phyloP scores from a whole-genome alignment of 2,797 vertebrate genomes.

The Heliangelus exortis region DNA sequence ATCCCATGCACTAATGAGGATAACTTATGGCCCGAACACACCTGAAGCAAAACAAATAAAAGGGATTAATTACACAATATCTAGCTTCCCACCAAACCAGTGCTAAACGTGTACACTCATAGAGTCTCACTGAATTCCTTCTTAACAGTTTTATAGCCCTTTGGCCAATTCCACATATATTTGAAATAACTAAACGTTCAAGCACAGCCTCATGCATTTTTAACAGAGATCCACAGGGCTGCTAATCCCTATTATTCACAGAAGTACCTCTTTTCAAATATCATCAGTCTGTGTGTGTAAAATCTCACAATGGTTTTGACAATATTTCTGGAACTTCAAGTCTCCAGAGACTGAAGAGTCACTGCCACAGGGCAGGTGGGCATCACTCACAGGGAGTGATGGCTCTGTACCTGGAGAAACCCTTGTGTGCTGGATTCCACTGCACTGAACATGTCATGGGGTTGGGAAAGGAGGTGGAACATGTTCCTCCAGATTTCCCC shows the following conservation, averaged over 20 bases:
- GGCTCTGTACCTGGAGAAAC: not conserved
- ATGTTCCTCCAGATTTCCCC: not conserved
- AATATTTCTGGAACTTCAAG: not conserved
- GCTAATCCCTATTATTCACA: not conserved
- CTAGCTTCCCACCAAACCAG: not conserved
- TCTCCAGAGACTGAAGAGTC: not conserved
- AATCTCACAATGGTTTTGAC: not conserved
- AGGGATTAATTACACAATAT: not conserved
- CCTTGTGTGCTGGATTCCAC: not conserved
- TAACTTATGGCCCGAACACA: not conserved
- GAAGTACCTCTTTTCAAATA: not conserved
- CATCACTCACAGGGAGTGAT: not conserved
- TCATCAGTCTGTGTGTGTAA: not conserved
- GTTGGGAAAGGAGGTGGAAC: not conserved
- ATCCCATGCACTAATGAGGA: not conserved
- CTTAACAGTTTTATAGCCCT: not conserved
- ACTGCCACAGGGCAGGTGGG: not conserved
- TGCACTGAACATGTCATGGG: not conserved
- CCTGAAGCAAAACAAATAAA: not conserved
- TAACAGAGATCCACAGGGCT: not conserved
- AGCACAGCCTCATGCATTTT: not conserved
- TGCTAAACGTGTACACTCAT: not conserved
- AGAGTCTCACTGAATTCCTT: not conserved
- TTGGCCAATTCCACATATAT: not conserved
- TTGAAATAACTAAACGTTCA: not conserved